Evolutionary conservation across 1,140 invertebrate species (phyloP), one percentile per base, ranked within the genome.

Genomic region (Cecropterus lyciades): DNA sequence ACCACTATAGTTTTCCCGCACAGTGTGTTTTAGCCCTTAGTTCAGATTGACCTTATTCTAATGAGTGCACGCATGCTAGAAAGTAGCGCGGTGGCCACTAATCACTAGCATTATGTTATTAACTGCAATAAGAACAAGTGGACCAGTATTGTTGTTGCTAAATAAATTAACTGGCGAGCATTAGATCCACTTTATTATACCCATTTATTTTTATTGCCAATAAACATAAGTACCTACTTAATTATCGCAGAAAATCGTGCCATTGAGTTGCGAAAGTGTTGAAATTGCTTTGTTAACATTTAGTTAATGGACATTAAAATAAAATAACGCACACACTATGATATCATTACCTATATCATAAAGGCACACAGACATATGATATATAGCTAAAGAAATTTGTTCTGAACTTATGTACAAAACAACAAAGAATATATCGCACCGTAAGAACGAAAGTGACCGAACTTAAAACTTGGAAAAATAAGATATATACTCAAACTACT

Each of bases 201-300:
- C 17, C 42, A 59, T 59, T 48, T 59, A 37, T 59, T 59, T 59
- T 59, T 59, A 59, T 59, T 17, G 56, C 1, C 56, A 17, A 59
- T 59, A 59, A 59, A 24, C 1, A 24, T 24, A 57, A 59, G 48
- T 59, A 33, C 46, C 13, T 15, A 27, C 16, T 59, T 48, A 46
- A 27, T 59, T 46, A 48, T 59, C 48, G 56, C 43, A 59, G 20
- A 59, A 33, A 45, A 33, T 48, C 56, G 53, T 56, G 53, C n/a
- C 33, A 5, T 5, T 5, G 24, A 30, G 17, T 57, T 43, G 55
- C 55, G 13, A 33, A 33, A 52, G 11, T 33, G 14, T 33, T 51
- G 30, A 8, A 33, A 33, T 33, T 33, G 30, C 30, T 33, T 33
- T 10, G 30, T 33, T 33, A 10, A 33, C 30, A 33, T 10, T 33